Conservation (phyloP, 1,140 invertebrate genomes). For the Microplitis demolitor region DNA sequence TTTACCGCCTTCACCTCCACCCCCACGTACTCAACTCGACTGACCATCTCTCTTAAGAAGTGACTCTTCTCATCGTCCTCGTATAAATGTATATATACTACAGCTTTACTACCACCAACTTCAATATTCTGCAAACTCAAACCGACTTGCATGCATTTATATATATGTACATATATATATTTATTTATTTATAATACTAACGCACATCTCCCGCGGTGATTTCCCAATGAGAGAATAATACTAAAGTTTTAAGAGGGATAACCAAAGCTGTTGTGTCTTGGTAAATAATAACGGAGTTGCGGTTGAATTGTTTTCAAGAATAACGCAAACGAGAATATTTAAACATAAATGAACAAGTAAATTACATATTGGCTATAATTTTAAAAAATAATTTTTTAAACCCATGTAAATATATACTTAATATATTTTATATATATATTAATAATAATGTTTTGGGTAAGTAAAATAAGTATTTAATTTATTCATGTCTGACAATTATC, state of each 20-base stretch:
- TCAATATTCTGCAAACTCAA: not conserved
- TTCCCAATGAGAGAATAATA: not conserved
- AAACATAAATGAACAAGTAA: too few species aligned
- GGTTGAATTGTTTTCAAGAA: too few species aligned
- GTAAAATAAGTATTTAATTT: too few species aligned
- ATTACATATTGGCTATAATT: not conserved
- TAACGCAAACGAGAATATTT: too few species aligned
- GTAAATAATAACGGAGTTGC: not conserved
- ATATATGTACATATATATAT: too few species aligned
- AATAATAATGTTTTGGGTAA: too few species aligned
- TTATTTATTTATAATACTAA: not conserved
- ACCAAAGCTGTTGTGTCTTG: not conserved
- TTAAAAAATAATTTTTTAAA: too few species aligned
- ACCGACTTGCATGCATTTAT: too few species aligned
- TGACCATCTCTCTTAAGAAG: not conserved
- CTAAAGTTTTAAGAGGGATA: not conserved
- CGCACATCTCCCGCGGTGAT: constrained; percentile 16
- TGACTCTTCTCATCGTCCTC: not conserved
- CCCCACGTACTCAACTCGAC: not conserved
- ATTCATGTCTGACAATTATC: too few species aligned
- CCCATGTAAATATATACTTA: too few species aligned
- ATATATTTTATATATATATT: too few species aligned
- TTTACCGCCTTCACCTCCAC: not conserved
- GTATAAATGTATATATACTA: not conserved
- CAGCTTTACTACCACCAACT: not conserved